Conservation (phyloP, 1,140 invertebrate species). For the Meloidogyne floridensis region DNA sequence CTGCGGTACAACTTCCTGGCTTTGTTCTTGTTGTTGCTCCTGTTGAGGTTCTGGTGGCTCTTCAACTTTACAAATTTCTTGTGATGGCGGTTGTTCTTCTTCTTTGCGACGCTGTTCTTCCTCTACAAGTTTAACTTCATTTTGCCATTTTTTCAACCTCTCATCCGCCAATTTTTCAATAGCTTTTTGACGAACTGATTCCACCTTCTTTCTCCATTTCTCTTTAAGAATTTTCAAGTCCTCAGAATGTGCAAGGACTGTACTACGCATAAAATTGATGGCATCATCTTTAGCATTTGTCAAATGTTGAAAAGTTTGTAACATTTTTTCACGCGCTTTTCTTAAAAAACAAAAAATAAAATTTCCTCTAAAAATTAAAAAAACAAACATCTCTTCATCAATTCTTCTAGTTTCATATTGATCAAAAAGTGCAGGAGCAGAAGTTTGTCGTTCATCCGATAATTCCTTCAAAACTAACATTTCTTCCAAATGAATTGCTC, state of each 20-base stretch:
- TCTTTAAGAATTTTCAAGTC: slow-evolving; percentile 44
- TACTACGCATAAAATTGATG: slow-evolving; percentile 48
- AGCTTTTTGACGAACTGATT: slow-evolving; percentile 32
- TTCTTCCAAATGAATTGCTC: slow-evolving; percentile 65
- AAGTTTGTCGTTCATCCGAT: slow-evolving; percentile 35
- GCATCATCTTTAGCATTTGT: slow-evolving; percentile 49
- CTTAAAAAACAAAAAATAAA: slow-evolving; percentile 50
- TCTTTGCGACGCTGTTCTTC: slow-evolving; percentile 47
- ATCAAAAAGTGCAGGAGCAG: slow-evolving; percentile 47
- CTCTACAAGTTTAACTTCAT: slow-evolving; percentile 49
- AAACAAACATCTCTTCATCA: slow-evolving; percentile 56
- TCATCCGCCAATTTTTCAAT: slow-evolving; percentile 16
- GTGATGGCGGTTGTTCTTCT: neutral
- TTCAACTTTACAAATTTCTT: neutral
- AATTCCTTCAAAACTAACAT: slow-evolving; percentile 50
- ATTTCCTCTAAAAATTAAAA: neutral
- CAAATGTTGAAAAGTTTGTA: slow-evolving; percentile 50
- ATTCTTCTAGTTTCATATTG: slow-evolving; percentile 56
- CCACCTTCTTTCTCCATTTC: slow-evolving; percentile 40
- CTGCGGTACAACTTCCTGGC: no score
- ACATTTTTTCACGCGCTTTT: slow-evolving; percentile 42
- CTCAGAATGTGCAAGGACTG: slow-evolving; percentile 48
- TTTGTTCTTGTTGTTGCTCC: neutral
- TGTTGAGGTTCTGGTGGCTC: neutral
- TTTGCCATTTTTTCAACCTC: neutral